phyloP scores from a whole-genome alignment of 2,888 invertebrate species.

The Scelioninae gen. 1 region DNA sequence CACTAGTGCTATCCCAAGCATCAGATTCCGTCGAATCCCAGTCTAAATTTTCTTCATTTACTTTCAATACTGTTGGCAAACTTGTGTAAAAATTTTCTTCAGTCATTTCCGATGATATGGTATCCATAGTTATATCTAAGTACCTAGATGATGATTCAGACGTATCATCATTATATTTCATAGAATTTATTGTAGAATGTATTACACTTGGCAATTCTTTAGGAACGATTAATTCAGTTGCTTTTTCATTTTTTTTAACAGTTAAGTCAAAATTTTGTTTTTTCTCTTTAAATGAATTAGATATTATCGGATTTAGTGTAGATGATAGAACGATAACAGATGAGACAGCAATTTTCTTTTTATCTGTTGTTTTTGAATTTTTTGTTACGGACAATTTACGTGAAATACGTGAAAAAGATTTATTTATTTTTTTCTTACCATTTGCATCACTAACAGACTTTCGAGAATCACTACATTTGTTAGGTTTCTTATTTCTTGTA shows the following conservation, averaged over 20 bases:
- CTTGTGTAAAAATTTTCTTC: conserved; percentile 86
- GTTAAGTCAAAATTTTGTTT: not conserved
- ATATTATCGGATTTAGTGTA: conserved; percentile 42
- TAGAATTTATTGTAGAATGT: conserved; percentile 76
- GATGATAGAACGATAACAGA: conserved; percentile 72
- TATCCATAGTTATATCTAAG: conserved; percentile 85
- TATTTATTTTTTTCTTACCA: conserved; percentile 73
- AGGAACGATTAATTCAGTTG: conserved; percentile 13
- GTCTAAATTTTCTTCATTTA: conserved; percentile 78
- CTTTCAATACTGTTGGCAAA: conserved; percentile 81
- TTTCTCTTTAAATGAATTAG: conserved; percentile 13
- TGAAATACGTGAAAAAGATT: conserved; percentile 46
- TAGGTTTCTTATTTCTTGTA: conserved; percentile 63
- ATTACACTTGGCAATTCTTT: conserved; percentile 28
- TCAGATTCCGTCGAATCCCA: conserved; percentile 70
- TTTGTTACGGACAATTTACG: conserved; percentile 26
- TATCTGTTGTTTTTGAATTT: conserved; percentile 41
- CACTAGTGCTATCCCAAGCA: conserved; percentile 62
- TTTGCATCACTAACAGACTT: conserved; percentile 75
- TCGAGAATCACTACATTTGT: conserved; percentile 70
- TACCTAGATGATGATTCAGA: conserved; percentile 83
- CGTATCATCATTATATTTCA: conserved; percentile 82
- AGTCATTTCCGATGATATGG: conserved; percentile 86
- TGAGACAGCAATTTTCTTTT: conserved; percentile 68
- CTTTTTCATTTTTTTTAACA: not conserved